These are phyloP conservation scores for Acheta domesticus DNA, from an alignment of 2,888 invertebrate genomes.

Conservation along the genomic window DNA sequence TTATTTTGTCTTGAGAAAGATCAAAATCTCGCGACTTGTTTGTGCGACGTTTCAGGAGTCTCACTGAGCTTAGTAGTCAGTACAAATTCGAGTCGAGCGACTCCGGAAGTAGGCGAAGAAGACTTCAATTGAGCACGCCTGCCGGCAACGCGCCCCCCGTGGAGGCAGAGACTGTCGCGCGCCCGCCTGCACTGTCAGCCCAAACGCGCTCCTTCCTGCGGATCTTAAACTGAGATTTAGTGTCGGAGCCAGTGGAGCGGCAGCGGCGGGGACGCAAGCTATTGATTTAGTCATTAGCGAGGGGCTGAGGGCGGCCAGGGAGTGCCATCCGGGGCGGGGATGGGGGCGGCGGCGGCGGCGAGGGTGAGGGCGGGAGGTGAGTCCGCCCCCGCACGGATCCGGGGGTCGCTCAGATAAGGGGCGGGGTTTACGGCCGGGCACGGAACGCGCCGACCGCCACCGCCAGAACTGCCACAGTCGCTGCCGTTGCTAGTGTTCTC, in stretches of 20 bases:
- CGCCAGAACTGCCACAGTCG: neutral
- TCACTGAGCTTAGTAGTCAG: too few relatives aligned
- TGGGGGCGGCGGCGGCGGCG: neutral
- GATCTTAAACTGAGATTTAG: conserved; percentile 18
- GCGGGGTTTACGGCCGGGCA: neutral
- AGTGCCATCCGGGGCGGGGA: neutral
- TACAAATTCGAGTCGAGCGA: too few relatives aligned
- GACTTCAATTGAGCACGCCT: too few relatives aligned
- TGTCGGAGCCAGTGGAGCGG: neutral
- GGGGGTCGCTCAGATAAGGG: neutral
- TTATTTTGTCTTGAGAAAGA: too few relatives aligned
- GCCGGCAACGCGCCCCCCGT: too few relatives aligned
- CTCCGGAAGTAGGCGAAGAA: too few relatives aligned
- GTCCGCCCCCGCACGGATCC: neutral
- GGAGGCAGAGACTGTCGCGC: too few relatives aligned
- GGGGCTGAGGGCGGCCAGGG: neutral
- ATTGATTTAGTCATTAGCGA: conserved; percentile 18
- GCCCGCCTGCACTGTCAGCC: neutral
- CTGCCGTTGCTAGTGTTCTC: neutral
- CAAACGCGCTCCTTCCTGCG: conserved; percentile 7
- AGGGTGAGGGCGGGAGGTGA: neutral
- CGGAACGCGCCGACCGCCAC: neutral
- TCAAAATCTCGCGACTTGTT: too few relatives aligned
- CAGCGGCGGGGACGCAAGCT: neutral
- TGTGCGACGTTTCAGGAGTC: too few relatives aligned